Base-by-base conservation (phyloP, 2,888 invertebrate species). In the Caenorhabditis macrosperma region DNA sequence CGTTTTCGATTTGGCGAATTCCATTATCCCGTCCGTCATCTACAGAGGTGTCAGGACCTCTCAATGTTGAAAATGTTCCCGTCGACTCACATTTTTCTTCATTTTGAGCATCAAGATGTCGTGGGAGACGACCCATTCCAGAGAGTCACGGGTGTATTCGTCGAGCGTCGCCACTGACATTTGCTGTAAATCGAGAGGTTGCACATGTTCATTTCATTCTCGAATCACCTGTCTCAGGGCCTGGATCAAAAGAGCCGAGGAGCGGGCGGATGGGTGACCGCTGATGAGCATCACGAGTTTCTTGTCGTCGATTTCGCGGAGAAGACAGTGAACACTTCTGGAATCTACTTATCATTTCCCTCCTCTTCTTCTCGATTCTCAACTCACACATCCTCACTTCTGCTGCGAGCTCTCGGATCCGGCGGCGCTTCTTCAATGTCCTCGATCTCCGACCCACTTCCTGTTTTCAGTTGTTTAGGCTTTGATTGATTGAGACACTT, bases 231-330 rank as follows among this genome's bases (percentile, higher is more conserved):
- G 87, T 71, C 88, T 57, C 15, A 89, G 72, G 0, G 89, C 89
- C 74, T 89, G 89, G 1, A 89, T 71, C 5, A 89, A 74, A 5
- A 89, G 67, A 2, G 89, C 88, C 17, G 84, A 85, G 6, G 82
- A 80, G 35, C 89, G 48, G 0, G 86, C 77, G 0, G 79, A 78
- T 33, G 88, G 87, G 72, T 87, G 85, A 52, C 85, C 85, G 46
- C 82, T 82, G 38, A 88, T 79, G 60, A 86, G 81, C 64, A 82
- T 83, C n/a, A 82, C 69, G 55, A 88, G 67, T 52, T 86, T 86
- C n/a, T 52, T 55, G 33, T 67, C 69, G 38, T 82, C 81, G n/a
- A 84, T 79, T 26, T 84, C 84, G 7, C 76, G 81, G 7, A 84
- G 76, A 3, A 84, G 52, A 61, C 84, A 84, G 4, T 67, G 72